phyloP scores from a whole-genome alignment of 2,888 invertebrate genomes.

The Hypena proboscidalis region DNA sequence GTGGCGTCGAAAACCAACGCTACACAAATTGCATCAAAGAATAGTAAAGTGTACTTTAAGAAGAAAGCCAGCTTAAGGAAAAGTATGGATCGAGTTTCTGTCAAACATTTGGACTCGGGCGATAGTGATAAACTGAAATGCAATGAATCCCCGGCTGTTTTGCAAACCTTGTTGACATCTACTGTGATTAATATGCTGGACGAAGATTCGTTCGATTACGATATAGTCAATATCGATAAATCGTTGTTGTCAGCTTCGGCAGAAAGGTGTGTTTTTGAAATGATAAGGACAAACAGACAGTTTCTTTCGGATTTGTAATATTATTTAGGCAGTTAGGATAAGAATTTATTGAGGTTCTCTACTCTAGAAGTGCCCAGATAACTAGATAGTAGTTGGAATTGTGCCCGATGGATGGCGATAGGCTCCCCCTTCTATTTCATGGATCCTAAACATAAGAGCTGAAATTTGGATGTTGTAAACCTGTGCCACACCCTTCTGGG shows the following conservation, averaged over 20 bases:
- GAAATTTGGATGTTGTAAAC: no score
- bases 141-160: slow-evolving; percentile 36
- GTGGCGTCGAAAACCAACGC: background rate
- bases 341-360: no score
- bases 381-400: no score
- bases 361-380: no score
- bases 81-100: slow-evolving; percentile 46
- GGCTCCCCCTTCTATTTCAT: no score
- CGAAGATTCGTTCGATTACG: slow-evolving; percentile 75
- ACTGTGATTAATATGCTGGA: slow-evolving; percentile 58
- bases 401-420: no score
- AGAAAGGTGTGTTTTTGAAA: background rate
- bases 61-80: slow-evolving; percentile 30
- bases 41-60: slow-evolving; percentile 60
- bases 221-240: slow-evolving; percentile 74
- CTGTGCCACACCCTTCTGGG: no score
- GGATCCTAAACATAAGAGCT: no score
- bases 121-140: slow-evolving; percentile 53
- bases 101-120: slow-evolving; percentile 48
- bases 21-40: slow-evolving; percentile 1
- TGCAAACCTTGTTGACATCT: slow-evolving; percentile 29
- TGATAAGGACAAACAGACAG: no score
- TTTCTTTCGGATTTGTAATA: no score
- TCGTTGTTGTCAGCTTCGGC: slow-evolving; percentile 48
- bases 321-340: no score